A percentile compares a stretch with the other conserved stretches of the same genome.
Conservation (phyloP, 2,888 invertebrate species). For the Caenorhabditis sp. region DNA sequence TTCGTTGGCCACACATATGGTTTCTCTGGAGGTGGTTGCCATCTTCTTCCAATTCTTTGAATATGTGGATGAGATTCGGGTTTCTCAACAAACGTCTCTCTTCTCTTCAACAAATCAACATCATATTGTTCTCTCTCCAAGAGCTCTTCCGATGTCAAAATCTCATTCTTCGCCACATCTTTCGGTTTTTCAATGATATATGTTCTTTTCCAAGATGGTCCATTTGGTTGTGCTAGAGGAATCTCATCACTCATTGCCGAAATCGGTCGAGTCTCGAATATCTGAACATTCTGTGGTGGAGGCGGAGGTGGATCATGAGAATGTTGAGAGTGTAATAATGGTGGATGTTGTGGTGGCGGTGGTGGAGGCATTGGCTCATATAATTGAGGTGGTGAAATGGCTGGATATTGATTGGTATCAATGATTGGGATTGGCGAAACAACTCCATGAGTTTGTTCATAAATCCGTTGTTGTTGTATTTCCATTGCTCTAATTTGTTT, state of each 20-base stretch:
- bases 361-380: conserved; percentile 8
- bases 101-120: conserved; percentile 67
- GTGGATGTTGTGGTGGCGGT: conserved; percentile 9
- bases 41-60: conserved; percentile 61
- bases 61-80: conserved; percentile 59
- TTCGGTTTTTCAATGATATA: conserved; percentile 58
- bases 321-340: conserved; percentile 7
- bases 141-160: conserved; percentile 67
- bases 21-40: conserved; percentile 71
- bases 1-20: conserved; percentile 63
- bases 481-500: conserved; percentile 64
- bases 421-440: conserved; percentile 55
- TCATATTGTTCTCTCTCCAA: conserved; percentile 67
- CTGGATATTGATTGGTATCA: conserved; percentile 15
- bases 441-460: conserved; percentile 55
- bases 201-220: conserved; percentile 48
- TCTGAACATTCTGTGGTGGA: conserved; percentile 50
- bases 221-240: not conserved
- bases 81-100: conserved; percentile 69
- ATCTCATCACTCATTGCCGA: conserved; percentile 51
- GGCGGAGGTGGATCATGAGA: conserved; percentile 10
- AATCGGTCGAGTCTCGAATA: conserved; percentile 68
- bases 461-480: conserved; percentile 56
- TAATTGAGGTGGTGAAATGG: not conserved
- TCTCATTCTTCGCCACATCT: conserved; percentile 66